Evolutionary conservation across 2,888 invertebrate genomes (phyloP).

Genomic region (Aphelenchoides bicaudatus): DNA sequence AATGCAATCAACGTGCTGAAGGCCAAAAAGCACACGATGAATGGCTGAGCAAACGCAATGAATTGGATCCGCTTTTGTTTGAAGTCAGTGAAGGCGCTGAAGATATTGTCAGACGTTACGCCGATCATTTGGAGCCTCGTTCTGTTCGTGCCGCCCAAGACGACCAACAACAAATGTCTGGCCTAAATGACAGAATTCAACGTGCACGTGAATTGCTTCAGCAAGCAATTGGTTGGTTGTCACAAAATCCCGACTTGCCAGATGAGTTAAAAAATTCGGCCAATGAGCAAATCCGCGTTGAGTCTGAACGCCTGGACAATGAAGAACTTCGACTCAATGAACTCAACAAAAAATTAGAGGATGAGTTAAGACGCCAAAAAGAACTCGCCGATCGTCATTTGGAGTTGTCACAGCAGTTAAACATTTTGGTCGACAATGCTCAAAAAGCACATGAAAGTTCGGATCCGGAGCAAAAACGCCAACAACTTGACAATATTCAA

Average conservation of each 20-base stretch:
- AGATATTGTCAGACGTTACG: constrained; percentile 1
- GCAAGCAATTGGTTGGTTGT: constrained; percentile 7
- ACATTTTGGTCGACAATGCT: constrained; percentile 6
- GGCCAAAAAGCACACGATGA: neutral
- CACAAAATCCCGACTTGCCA: neutral
- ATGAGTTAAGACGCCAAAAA: constrained; percentile 18
- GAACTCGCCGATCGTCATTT: constrained; percentile 17
- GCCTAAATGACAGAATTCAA: neutral
- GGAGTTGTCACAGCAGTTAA: neutral
- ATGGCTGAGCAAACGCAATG: constrained; percentile 11
- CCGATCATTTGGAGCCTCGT: neutral
- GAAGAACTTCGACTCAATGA: constrained; percentile 4
- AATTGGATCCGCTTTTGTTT: neutral
- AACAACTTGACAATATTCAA: constrained; percentile 1
- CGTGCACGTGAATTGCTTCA: constrained; percentile 5
- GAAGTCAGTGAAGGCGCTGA: neutral
- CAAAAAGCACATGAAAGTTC: constrained; percentile 2
- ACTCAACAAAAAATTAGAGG: constrained; percentile 18
- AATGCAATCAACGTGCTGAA: no score
- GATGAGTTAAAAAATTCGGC: neutral
- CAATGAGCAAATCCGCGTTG: neutral
- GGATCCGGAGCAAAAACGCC: constrained; percentile 8
- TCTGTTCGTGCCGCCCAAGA: neutral
- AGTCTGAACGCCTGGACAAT: constrained; percentile 4
- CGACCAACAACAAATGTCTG: neutral